Percentiles rank a stretch among this genome's conserved stretches.
These are phyloP conservation scores for Smutsia temminckii DNA, from an alignment of 2,797 vertebrate species.

Conservation along the genomic window DNA sequence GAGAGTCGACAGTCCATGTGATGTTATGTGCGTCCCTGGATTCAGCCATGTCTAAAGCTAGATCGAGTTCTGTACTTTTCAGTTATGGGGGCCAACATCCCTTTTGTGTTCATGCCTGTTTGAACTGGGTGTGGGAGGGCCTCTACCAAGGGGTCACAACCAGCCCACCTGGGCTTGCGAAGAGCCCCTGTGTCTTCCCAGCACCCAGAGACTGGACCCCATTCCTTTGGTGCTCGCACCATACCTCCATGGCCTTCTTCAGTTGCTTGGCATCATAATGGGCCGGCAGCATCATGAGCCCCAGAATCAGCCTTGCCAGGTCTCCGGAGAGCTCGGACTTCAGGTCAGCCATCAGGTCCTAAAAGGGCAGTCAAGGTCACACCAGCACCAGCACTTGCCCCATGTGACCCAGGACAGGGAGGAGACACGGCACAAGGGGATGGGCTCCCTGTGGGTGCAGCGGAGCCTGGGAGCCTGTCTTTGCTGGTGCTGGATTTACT, in stretches of 20 bases:
- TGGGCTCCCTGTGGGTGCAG: fast-evolving
- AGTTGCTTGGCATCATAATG: slow-evolving; percentile 98
- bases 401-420: not conserved
- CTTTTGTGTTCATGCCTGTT: not conserved
- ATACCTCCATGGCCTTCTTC: slow-evolving; percentile 96
- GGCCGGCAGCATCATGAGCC: slow-evolving; percentile 93
- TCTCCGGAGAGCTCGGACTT: slow-evolving; percentile 97
- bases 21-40: not conserved
- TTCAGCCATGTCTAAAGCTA: not conserved
- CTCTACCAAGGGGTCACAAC: not conserved
- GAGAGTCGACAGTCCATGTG: not conserved
- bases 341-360: slow-evolving; percentile 97
- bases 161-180: not conserved
- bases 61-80: not conserved
- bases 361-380: not conserved
- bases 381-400: not conserved
- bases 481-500: not conserved
- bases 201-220: not conserved
- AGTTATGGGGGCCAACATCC: not conserved
- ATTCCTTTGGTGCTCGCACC: too few species aligned
- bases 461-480: not conserved
- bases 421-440: not conserved
- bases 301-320: slow-evolving; percentile 92
- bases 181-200: fast-evolving
- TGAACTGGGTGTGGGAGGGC: not conserved